Percentiles rank a stretch among this genome's conserved stretches.
These are phyloP conservation scores for Geopemphigus sp. DNA, from an alignment of 1,140 invertebrate genomes.

Conservation along the genomic window DNA sequence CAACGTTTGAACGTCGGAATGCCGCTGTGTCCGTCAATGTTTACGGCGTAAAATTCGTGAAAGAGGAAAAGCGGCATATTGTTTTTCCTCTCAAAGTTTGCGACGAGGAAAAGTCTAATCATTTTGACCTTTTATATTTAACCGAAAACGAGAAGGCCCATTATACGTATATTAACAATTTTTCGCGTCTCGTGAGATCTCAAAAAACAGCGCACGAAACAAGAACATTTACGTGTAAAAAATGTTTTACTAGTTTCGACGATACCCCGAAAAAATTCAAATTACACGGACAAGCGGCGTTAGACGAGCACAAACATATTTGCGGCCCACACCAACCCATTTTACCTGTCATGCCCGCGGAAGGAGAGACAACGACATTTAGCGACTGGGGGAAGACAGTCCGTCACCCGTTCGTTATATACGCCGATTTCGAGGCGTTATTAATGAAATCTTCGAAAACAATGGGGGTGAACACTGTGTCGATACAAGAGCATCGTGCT, in stretches of 20 bases:
- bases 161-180: conserved; percentile 4
- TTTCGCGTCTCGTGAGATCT: not conserved
- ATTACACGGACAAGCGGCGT: not conserved
- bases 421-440: conserved; percentile 19
- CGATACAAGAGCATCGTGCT: not conserved
- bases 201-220: not conserved
- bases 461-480: not conserved
- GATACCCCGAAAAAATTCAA: not conserved
- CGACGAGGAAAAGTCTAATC: not conserved
- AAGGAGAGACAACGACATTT: not conserved
- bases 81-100: not conserved
- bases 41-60: not conserved
- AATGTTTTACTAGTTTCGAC: conserved; percentile 4
- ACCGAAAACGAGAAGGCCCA: not conserved
- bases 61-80: not conserved
- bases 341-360: not conserved
- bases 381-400: not conserved
- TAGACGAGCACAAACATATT: not conserved
- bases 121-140: not conserved
- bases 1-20: not conserved
- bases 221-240: not conserved
- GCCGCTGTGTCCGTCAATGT: not conserved
- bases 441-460: not conserved
- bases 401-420: not conserved
- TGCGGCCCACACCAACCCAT: not conserved